A percentile compares a stretch with the other conserved stretches of the same genome.
These are phyloP conservation scores for Lycaena phlaeas DNA, from an alignment of 2,888 invertebrate species.

Conservation along the genomic window DNA sequence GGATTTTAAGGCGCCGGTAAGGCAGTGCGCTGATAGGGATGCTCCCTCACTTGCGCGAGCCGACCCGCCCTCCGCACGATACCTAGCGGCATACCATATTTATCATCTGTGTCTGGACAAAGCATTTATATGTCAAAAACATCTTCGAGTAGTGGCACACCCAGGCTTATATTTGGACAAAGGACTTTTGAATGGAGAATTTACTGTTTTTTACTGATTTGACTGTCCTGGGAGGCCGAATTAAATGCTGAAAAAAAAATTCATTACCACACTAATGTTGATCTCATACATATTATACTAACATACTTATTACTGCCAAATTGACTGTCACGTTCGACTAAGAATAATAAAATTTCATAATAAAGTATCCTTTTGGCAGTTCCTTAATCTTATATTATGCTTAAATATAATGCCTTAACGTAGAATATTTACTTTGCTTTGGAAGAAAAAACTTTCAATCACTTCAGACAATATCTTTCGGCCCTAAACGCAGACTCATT, in stretches of 20 bases:
- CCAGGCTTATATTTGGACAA: constrained; percentile 12
- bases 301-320: constrained; percentile 48
- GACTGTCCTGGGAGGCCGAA: constrained; percentile 21
- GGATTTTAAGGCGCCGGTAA: constrained; percentile 81
- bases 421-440: constrained; percentile 56
- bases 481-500: constrained; percentile 30
- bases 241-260: constrained; percentile 60
- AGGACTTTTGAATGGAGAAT: too few species aligned
- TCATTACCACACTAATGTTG: constrained; percentile 26
- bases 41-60: constrained; percentile 93
- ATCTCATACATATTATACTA: constrained; percentile 6
- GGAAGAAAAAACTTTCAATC: constrained; percentile 58
- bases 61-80: constrained; percentile 90
- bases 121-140: constrained; percentile 15
- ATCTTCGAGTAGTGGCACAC: constrained; percentile 22
- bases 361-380: constrained; percentile 50
- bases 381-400: constrained; percentile 52
- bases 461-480: constrained; percentile 38
- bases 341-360: constrained; percentile 29
- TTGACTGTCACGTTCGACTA: constrained; percentile 19
- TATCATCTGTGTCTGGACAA: constrained; percentile 45
- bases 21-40: constrained; percentile 95
- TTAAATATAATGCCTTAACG: constrained; percentile 40
- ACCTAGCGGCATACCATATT: constrained; percentile 76
- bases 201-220: too few species aligned